Evolutionary conservation across 2,113 vertebrate species (phyloP).

Genomic region (Triplophysa siluroides): DNA sequence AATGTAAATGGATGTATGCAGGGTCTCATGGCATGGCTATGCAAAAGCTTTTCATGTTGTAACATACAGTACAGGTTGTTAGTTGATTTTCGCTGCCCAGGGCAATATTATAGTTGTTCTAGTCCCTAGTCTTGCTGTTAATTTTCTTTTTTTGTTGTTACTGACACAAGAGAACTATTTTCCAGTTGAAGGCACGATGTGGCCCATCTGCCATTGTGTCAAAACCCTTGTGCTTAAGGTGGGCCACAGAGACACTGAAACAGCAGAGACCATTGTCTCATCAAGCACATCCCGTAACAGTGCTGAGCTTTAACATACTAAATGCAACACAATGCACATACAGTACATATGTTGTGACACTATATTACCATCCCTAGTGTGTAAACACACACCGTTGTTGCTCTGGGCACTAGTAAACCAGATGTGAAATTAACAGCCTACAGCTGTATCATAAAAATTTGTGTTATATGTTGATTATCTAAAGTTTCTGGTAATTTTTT

Average conservation of each 20-base stretch:
- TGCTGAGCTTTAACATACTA: slow-evolving; percentile 38
- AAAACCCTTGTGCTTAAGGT: slow-evolving; percentile 64
- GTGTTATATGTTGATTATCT: neutral
- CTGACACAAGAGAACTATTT: slow-evolving; percentile 74
- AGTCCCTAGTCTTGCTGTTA: slow-evolving; percentile 46
- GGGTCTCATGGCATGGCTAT: too few relatives aligned
- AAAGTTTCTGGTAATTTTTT: neutral
- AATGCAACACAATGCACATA: slow-evolving; percentile 27
- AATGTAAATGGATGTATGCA: too few relatives aligned
- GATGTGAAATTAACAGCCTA: slow-evolving; percentile 6
- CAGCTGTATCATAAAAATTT: neutral
- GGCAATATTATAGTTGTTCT: slow-evolving; percentile 43
- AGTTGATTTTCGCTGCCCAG: neutral
- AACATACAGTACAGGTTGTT: too few relatives aligned
- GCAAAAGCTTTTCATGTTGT: neutral
- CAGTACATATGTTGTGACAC: slow-evolving; percentile 15
- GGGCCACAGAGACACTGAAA: slow-evolving; percentile 64
- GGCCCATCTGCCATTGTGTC: slow-evolving; percentile 70
- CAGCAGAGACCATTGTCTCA: slow-evolving; percentile 65
- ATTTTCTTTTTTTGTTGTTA: slow-evolving; percentile 63
- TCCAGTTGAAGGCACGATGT: slow-evolving; percentile 75
- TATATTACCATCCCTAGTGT: slow-evolving; percentile 23
- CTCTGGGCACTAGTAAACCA: slow-evolving; percentile 5
- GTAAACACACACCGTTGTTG: slow-evolving; percentile 17
- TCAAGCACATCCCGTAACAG: slow-evolving; percentile 53